Evolutionary conservation across 2,797 vertebrate genomes (phyloP), one percentile per base, ranked within the genome.

Genomic region (Eulemur mongoz): DNA sequence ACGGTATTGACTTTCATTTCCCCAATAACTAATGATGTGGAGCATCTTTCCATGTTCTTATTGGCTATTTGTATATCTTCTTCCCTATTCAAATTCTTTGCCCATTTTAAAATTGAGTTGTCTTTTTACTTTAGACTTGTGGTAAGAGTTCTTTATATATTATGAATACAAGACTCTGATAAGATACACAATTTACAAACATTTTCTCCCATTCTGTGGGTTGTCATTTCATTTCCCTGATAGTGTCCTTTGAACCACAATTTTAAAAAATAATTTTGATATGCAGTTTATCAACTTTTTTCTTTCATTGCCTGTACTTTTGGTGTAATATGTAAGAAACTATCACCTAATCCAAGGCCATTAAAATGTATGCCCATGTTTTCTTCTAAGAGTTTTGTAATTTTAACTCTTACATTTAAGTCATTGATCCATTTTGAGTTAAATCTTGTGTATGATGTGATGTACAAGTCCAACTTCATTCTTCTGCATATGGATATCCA

Each of bases 371-470:
- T 83, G 10, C 35, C 14, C 45, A 30, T 94, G 35, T 76, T 76
- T 87, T 96, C 23, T 94, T 79, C 32, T 61, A 61, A 75, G 40
- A 83, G 84, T 84, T 92, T 79, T 65, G 13, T 93, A 9, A 27
- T 88, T 82, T 91, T 81, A 82, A 69, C 43, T 54, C 32, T 78
- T 73, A n/a, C 23, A 67, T 90, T 87, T 81, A 69, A 17, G 20
- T 87, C 40, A 52, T 35, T 76, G 67, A 91, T 80, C 17, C 59
- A 86, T 4, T 81, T 91, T 72, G 76, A 83, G 50, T 48, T 63
- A 91, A 30, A 82, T 93, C 86, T 91, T 81, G 69, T 70, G n/a
- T 76, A 79, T 45, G 40, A 45, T 69, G 11, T 80, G 48, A 92
- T 15, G 23, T 85, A 35, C 8, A 35, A 23, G 40, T 73, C 50